Evolutionary conservation across 2,797 vertebrate species (phyloP).

Genomic region (Sebastes diaconus): DNA sequence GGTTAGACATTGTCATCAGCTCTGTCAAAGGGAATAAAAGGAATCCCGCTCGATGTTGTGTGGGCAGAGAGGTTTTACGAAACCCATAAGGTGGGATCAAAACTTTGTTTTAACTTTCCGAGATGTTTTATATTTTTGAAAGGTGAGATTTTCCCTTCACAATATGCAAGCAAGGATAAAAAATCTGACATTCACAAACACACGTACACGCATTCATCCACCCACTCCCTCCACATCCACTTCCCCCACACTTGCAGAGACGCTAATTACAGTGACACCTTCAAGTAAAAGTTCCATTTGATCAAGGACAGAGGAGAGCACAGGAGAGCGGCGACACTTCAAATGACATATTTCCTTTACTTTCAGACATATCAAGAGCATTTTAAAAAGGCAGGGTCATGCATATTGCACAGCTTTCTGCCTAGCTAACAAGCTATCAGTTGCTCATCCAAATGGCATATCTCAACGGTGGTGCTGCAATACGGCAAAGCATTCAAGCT

Average conservation of each 20-base stretch:
- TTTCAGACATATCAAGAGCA: slow-evolving; percentile 28
- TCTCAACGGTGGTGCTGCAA: slow-evolving; percentile 18
- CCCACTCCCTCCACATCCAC: slow-evolving; percentile 38
- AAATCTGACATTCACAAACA: slow-evolving; percentile 20
- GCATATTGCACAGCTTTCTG: slow-evolving; percentile 41
- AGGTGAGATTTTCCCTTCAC: slow-evolving; percentile 17
- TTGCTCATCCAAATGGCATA: slow-evolving; percentile 12
- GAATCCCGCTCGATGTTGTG: neutral
- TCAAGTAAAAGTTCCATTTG: slow-evolving; percentile 53
- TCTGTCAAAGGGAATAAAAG: neutral
- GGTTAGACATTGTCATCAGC: neutral
- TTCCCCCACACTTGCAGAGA: slow-evolving; percentile 22
- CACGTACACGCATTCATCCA: slow-evolving; percentile 9
- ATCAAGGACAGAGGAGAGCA: slow-evolving; percentile 47
- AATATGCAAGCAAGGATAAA: neutral
- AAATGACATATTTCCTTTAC: slow-evolving; percentile 39
- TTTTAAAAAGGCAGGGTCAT: slow-evolving; percentile 29
- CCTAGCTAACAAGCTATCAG: neutral
- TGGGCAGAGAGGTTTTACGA: neutral
- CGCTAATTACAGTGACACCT: slow-evolving; percentile 60
- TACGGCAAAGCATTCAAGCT: slow-evolving; percentile 21
- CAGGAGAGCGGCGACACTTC: slow-evolving; percentile 19
- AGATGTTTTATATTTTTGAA: neutral
- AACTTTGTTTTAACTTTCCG: slow-evolving; percentile 5
- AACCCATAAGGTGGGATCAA: neutral